Conservation (phyloP, 2,113 vertebrate species). For the Eulemur macaco region DNA sequence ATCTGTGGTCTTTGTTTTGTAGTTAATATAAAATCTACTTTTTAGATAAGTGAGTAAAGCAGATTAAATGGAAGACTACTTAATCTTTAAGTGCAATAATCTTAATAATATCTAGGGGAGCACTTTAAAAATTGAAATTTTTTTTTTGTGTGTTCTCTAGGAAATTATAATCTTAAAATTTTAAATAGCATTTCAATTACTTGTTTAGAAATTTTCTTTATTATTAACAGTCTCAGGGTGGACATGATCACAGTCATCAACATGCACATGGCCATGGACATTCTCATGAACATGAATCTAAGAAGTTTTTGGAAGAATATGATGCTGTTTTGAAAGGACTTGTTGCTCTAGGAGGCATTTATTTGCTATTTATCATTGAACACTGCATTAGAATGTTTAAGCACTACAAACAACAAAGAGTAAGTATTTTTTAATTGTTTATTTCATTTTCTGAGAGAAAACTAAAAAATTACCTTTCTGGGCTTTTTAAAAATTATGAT, state of each 20-base stretch:
- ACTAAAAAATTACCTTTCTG: background rate
- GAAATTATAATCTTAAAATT: background rate
- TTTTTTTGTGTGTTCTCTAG: background rate
- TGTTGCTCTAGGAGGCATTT: slow-evolving; percentile 95
- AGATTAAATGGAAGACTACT: slow-evolving; percentile 14
- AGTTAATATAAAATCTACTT: background rate
- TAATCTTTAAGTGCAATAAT: background rate
- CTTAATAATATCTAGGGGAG: background rate
- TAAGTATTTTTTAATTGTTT: slow-evolving; percentile 63
- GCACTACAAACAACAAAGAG: slow-evolving; percentile 93
- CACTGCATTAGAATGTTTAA: slow-evolving; percentile 98
- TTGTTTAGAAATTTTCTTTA: background rate
- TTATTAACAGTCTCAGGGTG: slow-evolving; percentile 89
- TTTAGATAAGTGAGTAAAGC: background rate
- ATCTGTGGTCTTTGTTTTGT: background rate
- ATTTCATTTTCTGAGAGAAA: background rate
- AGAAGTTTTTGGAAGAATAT: slow-evolving; percentile 86
- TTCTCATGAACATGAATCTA: slow-evolving; percentile 64
- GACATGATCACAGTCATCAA: slow-evolving; percentile 90
- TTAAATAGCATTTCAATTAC: background rate
- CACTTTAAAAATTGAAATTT: background rate
- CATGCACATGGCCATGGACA: slow-evolving; percentile 81
- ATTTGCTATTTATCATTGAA: slow-evolving; percentile 97
- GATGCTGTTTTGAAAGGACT: slow-evolving; percentile 97
- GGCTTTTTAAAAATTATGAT: background rate